These are phyloP conservation scores for Lamellibrachia luymesi DNA, from an alignment of 1,140 invertebrate species.

Conservation along the genomic window DNA sequence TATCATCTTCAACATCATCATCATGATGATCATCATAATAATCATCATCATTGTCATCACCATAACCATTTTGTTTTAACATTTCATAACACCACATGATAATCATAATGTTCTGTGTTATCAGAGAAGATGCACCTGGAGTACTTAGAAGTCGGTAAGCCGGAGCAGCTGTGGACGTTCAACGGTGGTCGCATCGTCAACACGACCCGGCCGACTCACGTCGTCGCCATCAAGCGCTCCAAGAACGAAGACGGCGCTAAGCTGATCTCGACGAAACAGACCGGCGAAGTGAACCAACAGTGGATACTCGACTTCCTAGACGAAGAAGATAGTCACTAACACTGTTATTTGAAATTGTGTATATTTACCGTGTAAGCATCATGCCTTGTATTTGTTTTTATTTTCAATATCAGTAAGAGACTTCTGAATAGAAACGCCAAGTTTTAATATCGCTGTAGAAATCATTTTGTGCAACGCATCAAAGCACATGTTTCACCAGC, in stretches of 20 bases:
- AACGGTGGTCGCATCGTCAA: background rate
- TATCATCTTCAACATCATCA: background rate
- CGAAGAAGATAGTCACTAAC: background rate
- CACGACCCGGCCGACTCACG: background rate
- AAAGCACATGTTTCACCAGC: too few species aligned
- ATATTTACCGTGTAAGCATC: background rate
- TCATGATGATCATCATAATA: background rate
- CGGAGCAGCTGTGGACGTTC: background rate
- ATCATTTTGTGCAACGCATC: too few species aligned
- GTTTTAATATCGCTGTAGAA: too few species aligned
- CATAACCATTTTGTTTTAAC: background rate
- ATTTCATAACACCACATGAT: background rate
- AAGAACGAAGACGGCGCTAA: conserved; percentile 11
- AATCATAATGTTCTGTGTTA: background rate
- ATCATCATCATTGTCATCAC: background rate
- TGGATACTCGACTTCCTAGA: background rate
- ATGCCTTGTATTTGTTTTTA: background rate
- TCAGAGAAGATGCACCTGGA: background rate
- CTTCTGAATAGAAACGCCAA: background rate
- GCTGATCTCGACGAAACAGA: background rate
- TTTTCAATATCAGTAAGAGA: background rate
- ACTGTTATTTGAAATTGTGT: background rate
- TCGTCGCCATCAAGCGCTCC: background rate
- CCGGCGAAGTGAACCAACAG: background rate
- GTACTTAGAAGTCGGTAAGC: background rate